phyloP scores from a whole-genome alignment of 2,113 vertebrate genomes.

The Syrmaticus mikado region DNA sequence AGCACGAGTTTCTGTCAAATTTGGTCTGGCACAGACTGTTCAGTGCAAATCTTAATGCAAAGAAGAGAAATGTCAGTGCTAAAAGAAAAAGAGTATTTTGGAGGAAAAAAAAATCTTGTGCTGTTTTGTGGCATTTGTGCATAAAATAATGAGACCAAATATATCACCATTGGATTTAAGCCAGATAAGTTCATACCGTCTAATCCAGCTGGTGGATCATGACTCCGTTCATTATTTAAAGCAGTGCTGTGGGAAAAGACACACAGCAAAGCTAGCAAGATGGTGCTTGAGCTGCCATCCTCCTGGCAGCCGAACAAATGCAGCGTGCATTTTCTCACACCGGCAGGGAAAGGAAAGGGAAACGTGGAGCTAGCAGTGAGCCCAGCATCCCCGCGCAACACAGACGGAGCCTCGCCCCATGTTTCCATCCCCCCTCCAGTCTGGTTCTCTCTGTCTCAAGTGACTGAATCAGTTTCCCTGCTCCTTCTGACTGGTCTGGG shows the following conservation, averaged over 20 bases:
- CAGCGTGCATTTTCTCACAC: conserved; percentile 64
- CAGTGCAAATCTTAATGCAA: conserved; percentile 67
- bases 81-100: conserved; percentile 66
- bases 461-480: not conserved
- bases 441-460: not conserved
- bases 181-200: conserved; percentile 63
- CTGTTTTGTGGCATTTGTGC: conserved; percentile 71
- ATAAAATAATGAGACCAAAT: conserved; percentile 74
- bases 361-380: conserved; percentile 52
- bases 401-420: conserved; percentile 39
- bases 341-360: conserved; percentile 64
- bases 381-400: not conserved
- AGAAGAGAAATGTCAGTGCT: conserved; percentile 68
- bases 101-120: conserved; percentile 4
- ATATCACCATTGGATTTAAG: conserved; percentile 65
- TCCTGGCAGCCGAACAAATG: conserved; percentile 56
- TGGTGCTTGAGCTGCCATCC: conserved; percentile 66
- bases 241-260: conserved; percentile 68
- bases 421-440: conserved; percentile 12
- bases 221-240: conserved; percentile 73
- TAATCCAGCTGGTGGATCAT: conserved; percentile 71
- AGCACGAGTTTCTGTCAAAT: conserved; percentile 52
- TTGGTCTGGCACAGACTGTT: conserved; percentile 63
- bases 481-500: not conserved
- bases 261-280: conserved; percentile 68